Percentiles rank a stretch among this genome's conserved stretches.
Conservation (phyloP, 37 sponge, comb jelly and placozoan genomes). For the Chondrilla cf. caribensis region DNA sequence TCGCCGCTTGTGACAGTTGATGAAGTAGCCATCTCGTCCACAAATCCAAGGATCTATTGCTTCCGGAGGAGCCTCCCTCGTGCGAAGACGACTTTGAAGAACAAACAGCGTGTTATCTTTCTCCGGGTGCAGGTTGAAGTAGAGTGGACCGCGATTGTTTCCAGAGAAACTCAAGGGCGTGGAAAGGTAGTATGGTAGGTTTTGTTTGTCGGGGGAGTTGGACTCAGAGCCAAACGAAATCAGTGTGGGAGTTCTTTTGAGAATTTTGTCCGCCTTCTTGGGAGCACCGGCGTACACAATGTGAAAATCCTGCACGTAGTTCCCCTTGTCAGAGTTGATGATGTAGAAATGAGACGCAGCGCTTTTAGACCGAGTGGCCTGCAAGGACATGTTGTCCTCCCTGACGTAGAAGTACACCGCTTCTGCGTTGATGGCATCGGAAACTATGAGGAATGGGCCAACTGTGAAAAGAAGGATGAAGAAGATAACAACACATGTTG, state of each 20-base stretch:
- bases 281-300: constrained; percentile 14
- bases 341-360: constrained; percentile 24
- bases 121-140: constrained; percentile 23
- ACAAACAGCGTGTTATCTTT: constrained; percentile 5
- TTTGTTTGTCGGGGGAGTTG: neutral
- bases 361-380: neutral
- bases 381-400: constrained; percentile 1
- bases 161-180: constrained; percentile 29
- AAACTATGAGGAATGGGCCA: constrained; percentile 22
- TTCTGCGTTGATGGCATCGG: neutral
- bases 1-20: constrained; percentile 33
- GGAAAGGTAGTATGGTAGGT: constrained; percentile 35
- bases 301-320: constrained; percentile 9
- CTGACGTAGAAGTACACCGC: constrained; percentile 27
- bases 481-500: neutral
- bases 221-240: neutral
- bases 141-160: constrained; percentile 32
- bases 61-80: constrained; percentile 6
- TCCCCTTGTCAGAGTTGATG: constrained; percentile 11
- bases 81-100: constrained; percentile 37
- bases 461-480: neutral
- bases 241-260: neutral
- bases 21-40: constrained; percentile 50
- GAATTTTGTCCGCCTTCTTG: neutral
- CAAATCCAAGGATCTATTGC: constrained; percentile 7